Evolutionary conservation across 2,888 invertebrate genomes (phyloP).

Genomic region (Cerastis rubricosa): DNA sequence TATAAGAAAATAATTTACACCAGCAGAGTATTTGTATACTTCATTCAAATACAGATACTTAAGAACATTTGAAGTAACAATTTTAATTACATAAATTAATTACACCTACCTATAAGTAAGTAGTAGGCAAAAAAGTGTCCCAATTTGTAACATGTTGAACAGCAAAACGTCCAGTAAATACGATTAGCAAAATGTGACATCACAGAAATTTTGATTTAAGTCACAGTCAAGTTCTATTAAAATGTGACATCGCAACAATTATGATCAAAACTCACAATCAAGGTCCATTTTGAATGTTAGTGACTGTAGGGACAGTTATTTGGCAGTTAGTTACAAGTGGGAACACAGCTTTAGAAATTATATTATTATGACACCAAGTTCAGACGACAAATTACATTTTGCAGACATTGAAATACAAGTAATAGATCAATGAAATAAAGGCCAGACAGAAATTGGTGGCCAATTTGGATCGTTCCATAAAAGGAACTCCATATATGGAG

Average conservation of each 20-base stretch:
- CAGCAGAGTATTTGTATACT: slow-evolving; percentile 19
- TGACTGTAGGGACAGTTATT: neutral
- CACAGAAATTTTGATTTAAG: no score
- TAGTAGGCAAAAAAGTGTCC: neutral
- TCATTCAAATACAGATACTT: slow-evolving; percentile 17
- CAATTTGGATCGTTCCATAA: neutral
- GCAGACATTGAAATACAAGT: neutral
- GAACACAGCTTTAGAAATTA: neutral
- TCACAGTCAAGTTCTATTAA: neutral
- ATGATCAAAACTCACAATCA: neutral
- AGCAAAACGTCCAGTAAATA: neutral
- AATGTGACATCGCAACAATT: no score
- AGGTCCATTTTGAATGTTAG: neutral
- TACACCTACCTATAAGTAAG: slow-evolving; percentile 26
- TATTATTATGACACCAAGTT: neutral
- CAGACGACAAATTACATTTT: slow-evolving; percentile 15
- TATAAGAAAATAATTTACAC: slow-evolving; percentile 45
- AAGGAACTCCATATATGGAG: neutral
- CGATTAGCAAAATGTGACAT: neutral
- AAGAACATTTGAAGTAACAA: neutral
- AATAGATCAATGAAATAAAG: neutral
- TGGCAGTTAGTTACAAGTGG: neutral
- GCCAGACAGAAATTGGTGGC: neutral
- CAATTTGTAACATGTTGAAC: neutral
- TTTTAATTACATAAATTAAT: slow-evolving; percentile 16